Conservation (phyloP, 2,797 vertebrate genomes). For the Pangasius krempfi region DNA sequence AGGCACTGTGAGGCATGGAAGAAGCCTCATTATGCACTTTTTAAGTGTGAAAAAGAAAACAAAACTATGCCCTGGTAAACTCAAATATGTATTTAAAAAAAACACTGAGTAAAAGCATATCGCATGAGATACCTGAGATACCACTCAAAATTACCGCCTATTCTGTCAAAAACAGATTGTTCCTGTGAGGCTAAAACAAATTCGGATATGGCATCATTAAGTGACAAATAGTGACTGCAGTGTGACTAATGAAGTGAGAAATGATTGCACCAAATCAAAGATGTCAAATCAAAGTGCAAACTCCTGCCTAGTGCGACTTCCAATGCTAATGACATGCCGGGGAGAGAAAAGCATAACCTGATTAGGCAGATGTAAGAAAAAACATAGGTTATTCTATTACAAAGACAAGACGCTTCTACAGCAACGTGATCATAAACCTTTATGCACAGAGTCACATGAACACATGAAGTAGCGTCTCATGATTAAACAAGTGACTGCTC, state of each 20-base stretch:
- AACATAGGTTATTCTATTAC: neutral
- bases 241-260: conserved; percentile 54
- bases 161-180: conserved; percentile 36
- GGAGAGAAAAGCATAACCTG: conserved; percentile 36
- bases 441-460: conserved; percentile 5
- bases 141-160: neutral
- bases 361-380: conserved; percentile 46
- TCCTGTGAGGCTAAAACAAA: conserved; percentile 42
- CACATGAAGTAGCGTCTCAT: conserved; percentile 29
- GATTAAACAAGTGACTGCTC: conserved; percentile 45
- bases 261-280: conserved; percentile 49
- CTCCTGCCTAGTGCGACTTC: conserved; percentile 19
- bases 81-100: neutral
- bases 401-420: conserved; percentile 40
- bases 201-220: conserved; percentile 48
- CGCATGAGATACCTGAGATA: neutral
- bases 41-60: neutral
- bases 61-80: neutral
- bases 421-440: conserved; percentile 48
- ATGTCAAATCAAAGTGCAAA: conserved; percentile 51
- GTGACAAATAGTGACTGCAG: conserved; percentile 46
- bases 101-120: neutral
- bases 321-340: conserved; percentile 52
- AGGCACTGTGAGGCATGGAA: neutral
- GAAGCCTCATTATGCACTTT: neutral